A percentile compares a stretch with the other conserved stretches of the same genome.
These are phyloP conservation scores for Strigamia maritima DNA, from an alignment of 2,888 invertebrate species.

Conservation along the genomic window DNA sequence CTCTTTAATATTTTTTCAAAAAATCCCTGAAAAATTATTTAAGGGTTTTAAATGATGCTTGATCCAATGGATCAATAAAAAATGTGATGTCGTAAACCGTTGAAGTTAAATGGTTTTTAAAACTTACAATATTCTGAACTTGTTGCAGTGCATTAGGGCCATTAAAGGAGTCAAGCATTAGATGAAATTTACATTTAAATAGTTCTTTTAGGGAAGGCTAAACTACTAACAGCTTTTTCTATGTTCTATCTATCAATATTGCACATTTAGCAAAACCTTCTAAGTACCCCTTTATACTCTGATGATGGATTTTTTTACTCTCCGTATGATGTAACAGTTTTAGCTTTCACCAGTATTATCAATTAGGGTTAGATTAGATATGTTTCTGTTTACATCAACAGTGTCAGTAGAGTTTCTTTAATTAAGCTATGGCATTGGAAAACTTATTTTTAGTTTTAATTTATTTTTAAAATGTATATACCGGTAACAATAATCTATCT, in stretches of 20 bases:
- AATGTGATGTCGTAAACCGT: too few relatives aligned
- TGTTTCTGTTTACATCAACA: not conserved
- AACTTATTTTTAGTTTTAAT: too few relatives aligned
- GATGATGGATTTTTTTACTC: not conserved
- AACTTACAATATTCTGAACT: too few relatives aligned
- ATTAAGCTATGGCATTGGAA: too few relatives aligned
- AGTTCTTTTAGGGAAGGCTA: not conserved
- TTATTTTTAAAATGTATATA: too few relatives aligned
- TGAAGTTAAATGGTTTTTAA: too few relatives aligned
- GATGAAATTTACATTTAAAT: not conserved
- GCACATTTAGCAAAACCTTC: not conserved
- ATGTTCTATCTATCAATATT: not conserved
- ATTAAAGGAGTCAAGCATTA: not conserved
- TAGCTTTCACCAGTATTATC: not conserved
- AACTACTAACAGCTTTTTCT: not conserved
- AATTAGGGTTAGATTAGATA: not conserved
- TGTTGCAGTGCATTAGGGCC: not conserved
- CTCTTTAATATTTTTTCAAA: too few relatives aligned
- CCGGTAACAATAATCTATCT: too few relatives aligned
- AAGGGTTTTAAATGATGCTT: too few relatives aligned
- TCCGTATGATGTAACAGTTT: not conserved
- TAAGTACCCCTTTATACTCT: not conserved
- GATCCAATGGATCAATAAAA: too few relatives aligned
- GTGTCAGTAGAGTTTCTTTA: not conserved
- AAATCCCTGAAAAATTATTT: too few relatives aligned